Percentiles rank a stretch among this genome's conserved stretches.
Evolutionary conservation across 2,113 vertebrate species (phyloP).

Genomic region (Callithrix jacchus): DNA sequence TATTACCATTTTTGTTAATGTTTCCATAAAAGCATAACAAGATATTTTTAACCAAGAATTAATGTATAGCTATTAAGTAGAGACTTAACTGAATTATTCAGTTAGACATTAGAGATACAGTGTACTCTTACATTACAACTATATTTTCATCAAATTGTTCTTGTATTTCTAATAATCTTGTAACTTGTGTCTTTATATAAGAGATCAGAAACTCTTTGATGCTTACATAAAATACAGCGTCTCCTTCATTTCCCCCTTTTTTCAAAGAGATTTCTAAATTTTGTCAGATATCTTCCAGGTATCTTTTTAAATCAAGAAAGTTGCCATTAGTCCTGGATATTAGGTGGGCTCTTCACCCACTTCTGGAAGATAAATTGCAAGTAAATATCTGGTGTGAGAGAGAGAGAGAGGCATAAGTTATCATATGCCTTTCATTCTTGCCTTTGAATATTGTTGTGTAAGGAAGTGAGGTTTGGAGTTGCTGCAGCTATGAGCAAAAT

Average conservation of each 20-base stretch:
- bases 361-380: not conserved
- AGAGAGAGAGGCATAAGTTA: not conserved
- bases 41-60: not conserved
- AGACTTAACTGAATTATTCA: not conserved
- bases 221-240: not conserved
- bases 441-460: not conserved
- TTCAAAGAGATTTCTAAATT: not conserved
- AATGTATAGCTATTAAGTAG: not conserved
- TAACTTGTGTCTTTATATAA: not conserved
- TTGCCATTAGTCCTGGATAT: not conserved
- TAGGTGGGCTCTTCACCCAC: not conserved
- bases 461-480: not conserved
- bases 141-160: not conserved
- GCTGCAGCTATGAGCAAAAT: not conserved
- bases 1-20: not conserved
- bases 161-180: not conserved
- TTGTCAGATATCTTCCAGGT: not conserved
- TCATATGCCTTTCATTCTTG: not conserved
- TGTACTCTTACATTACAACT: not conserved
- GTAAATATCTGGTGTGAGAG: not conserved
- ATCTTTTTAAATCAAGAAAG: not conserved
- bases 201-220: not conserved
- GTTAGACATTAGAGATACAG: not conserved
- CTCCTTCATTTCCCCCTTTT: accelerated
- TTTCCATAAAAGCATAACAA: not conserved